Percentiles rank a stretch among this genome's conserved stretches.
phyloP scores from a whole-genome alignment of 2,113 vertebrate genomes.

The Prinia subflava region DNA sequence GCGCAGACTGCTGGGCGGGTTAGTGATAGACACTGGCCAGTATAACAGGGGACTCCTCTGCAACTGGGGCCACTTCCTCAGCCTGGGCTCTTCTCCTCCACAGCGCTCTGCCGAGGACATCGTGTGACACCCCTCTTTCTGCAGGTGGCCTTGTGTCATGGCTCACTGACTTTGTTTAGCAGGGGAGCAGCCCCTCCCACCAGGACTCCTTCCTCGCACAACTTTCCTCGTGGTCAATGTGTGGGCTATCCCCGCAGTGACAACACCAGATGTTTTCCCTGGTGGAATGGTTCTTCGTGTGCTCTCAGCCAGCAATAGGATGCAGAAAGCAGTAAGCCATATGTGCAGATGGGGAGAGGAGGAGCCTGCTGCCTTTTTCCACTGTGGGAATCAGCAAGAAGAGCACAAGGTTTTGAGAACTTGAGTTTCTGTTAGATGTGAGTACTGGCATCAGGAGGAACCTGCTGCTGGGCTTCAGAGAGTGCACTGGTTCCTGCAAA shows the following conservation, averaged over 20 bases:
- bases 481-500: background rate
- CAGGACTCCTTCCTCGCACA: background rate
- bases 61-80: slow-evolving; percentile 92
- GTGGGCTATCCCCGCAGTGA: background rate
- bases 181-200: background rate
- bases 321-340: slow-evolving; percentile 40
- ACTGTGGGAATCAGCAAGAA: background rate
- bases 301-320: background rate
- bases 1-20: slow-evolving; percentile 81
- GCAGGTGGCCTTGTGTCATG: background rate
- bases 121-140: slow-evolving; percentile 73
- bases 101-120: slow-evolving; percentile 73
- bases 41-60: slow-evolving; percentile 82
- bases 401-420: background rate
- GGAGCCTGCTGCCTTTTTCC: background rate
- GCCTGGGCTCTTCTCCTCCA: slow-evolving; percentile 62
- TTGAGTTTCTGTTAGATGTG: background rate
- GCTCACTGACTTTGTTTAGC: background rate
- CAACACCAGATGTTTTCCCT: background rate
- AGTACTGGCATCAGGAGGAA: background rate
- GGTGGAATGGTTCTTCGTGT: background rate
- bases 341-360: background rate
- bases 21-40: slow-evolving; percentile 85
- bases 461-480: background rate
- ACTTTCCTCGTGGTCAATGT: background rate